Conservation (phyloP, 1,140 invertebrate genomes). For the Ceratitis capitata region DNA sequence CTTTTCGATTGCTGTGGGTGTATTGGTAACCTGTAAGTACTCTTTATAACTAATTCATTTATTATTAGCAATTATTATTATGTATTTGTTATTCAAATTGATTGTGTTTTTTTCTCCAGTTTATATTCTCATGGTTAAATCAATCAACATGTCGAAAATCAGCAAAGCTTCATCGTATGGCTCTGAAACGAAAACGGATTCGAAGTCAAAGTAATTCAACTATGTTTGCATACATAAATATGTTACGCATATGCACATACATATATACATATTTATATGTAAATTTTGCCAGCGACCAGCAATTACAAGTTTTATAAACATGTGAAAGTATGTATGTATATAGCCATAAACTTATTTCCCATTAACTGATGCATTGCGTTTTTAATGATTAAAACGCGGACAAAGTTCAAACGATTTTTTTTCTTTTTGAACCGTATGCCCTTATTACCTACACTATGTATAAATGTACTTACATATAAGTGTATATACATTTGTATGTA, state of each 20-base stretch:
- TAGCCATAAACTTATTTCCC: background rate
- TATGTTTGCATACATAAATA: background rate
- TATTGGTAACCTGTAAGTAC: conserved; percentile 75
- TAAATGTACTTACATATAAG: background rate
- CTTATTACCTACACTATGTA: background rate
- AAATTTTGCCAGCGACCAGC: background rate
- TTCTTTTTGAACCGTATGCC: background rate
- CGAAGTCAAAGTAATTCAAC: conserved; percentile 47
- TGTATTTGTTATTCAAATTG: background rate
- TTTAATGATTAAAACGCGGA: background rate
- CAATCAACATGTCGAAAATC: conserved; percentile 85
- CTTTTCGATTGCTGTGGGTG: conserved; percentile 73
- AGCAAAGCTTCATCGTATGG: conserved; percentile 83
- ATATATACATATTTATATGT: background rate
- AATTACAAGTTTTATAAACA: background rate
- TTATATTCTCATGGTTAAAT: conserved; percentile 79
- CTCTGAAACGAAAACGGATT: conserved; percentile 52
- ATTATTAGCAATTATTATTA: conserved; percentile 43
- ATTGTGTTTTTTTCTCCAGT: conserved; percentile 71
- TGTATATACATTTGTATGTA: too few species aligned
- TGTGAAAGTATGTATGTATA: conserved; percentile 6
- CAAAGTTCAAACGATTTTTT: background rate
- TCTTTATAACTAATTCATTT: conserved; percentile 49
- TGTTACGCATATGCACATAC: background rate
- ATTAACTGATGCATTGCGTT: background rate